Percentiles rank a stretch among this genome's conserved stretches.
phyloP scores from a whole-genome alignment of 2,797 vertebrate species.

The Chanos chanos region DNA sequence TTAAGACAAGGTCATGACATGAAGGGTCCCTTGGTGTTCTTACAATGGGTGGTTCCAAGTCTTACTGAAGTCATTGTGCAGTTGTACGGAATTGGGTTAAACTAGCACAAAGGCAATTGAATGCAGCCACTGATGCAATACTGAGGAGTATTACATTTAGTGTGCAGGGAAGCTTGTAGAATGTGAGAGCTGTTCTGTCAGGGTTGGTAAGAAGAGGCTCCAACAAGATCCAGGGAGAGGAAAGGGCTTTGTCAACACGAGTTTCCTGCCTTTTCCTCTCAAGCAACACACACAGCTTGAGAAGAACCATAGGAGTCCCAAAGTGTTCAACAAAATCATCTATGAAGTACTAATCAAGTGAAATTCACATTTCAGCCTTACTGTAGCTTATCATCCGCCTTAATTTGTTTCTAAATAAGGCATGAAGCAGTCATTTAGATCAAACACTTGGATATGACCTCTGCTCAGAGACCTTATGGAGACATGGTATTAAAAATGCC shows the following conservation, averaged over 20 bases:
- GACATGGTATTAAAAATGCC: no score
- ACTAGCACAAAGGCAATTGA: background rate
- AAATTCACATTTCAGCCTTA: no score
- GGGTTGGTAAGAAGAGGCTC: background rate
- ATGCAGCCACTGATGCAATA: background rate
- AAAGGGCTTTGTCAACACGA: slow-evolving; percentile 3
- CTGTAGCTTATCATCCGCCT: no score
- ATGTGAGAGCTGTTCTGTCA: background rate
- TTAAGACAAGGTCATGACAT: background rate
- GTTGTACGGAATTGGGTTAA: background rate
- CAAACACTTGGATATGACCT: no score
- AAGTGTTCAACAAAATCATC: no score
- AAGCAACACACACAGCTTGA: background rate
- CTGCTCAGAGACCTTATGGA: no score
- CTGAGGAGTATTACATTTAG: background rate
- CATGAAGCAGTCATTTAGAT: no score
- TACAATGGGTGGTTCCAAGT: background rate
- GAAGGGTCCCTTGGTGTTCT: background rate
- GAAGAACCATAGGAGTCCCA: no score
- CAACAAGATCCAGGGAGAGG: background rate
- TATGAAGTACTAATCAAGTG: no score
- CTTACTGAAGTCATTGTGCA: background rate
- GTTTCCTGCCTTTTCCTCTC: background rate
- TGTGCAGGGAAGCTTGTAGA: background rate
- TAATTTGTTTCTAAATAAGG: no score